Evolutionary conservation across 2,888 invertebrate genomes (phyloP), one percentile per base, ranked within the genome.

Genomic region (Aphodius granarius): DNA sequence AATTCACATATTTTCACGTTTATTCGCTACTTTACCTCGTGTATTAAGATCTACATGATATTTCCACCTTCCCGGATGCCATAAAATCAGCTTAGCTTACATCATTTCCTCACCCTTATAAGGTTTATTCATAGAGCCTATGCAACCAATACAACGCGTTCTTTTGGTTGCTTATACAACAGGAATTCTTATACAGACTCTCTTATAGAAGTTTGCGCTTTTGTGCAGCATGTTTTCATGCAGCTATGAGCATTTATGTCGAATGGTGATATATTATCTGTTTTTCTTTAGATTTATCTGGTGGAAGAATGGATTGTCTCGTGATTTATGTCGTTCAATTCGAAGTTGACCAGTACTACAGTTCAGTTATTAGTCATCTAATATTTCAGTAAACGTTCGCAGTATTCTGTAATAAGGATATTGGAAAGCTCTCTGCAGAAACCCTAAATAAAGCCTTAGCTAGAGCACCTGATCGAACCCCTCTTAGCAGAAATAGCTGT

Each of bases 281-380:
- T 73, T 73, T 63, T 23, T 70, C 65, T 73, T n/a, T n/a, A 43
- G 66, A 73, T 73, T 73, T 66, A 66, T 73, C 18, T 63, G 63
- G 63, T 13, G 63, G 63, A 72, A 72, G 72, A 72, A 63, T 72
- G 20, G 63, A n/a, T n/a, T n/a, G n/a, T n/a, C n/a, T n/a, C n/a
- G n/a, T 72, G 63, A 72, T 63, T 72, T 72, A 72, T 72, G 9
- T 43, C 6, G 6, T 43, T 13, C 43, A 43, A 6, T 43, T 43
- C 43, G 43, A 43, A 43, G 20, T 68, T 68, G 17, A 20, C 68
- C 22, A 21, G 18, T 22, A n/a, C n/a, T n/a, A n/a, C n/a, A n/a
- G n/a, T n/a, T n/a, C n/a, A 19, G 19, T 21, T 68, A 20, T 68
- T 20, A 5, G 5, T 22, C 22, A 21, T 3, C 22, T 21, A 68